Evolutionary conservation across 1,140 invertebrate species (phyloP).

Genomic region (Drosophila pseudoananassae): DNA sequence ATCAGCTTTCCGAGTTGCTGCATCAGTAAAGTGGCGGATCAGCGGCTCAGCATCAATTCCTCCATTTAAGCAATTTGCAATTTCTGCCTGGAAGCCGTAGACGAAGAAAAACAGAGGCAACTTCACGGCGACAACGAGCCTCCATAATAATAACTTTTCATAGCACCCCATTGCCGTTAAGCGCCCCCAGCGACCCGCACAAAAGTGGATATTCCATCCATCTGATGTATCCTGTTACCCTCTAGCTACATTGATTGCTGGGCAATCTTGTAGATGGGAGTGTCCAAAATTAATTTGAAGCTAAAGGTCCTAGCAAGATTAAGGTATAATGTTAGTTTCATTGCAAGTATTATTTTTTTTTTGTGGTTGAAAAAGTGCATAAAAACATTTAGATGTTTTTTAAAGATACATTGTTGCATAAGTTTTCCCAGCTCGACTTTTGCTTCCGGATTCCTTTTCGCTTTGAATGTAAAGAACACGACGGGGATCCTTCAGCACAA

Average conservation of each 20-base stretch:
- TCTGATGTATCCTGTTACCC: conserved; percentile 1
- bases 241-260: not conserved
- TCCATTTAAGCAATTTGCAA: conserved; percentile 70
- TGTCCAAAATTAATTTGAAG: not conserved
- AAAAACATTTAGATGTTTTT: not conserved
- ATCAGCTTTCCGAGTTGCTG: not conserved
- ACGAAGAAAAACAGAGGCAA: conserved; percentile 19
- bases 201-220: conserved; percentile 3
- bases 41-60: conserved; percentile 41
- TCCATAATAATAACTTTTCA: conserved; percentile 77
- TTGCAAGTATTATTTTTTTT: not conserved
- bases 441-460: conserved; percentile 11
- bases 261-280: not conserved
- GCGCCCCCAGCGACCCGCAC: conserved; percentile 18
- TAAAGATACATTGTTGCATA: not conserved
- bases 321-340: not conserved
- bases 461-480: conserved; percentile 1
- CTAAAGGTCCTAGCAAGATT: not conserved
- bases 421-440: conserved; percentile 25
- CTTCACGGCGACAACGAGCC: conserved; percentile 32
- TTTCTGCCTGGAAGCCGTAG: conserved; percentile 15
- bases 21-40: conserved; percentile 3
- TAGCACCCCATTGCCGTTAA: conserved; percentile 59
- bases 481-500: conserved; percentile 4
- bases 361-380: not conserved